Base-by-base conservation (phyloP, 1,140 invertebrate species). In the Hycleus phaleratus region DNA sequence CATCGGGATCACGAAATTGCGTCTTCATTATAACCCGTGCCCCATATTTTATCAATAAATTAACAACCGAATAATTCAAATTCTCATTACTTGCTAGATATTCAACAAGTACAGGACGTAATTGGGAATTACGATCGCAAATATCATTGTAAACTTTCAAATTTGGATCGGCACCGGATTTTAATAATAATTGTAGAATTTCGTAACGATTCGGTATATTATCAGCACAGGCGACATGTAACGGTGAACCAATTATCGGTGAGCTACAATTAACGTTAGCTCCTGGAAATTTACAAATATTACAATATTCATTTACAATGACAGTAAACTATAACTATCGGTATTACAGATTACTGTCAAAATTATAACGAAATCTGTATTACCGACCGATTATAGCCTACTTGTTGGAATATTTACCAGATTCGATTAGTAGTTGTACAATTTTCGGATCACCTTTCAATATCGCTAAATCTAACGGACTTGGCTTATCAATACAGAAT, bases 181-280 rank as follows among this genome's bases (percentile, higher is more conserved):
- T 82, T 54, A 93, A 72, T 39, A 93, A 74, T 75, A 90, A 81
- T 73, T 83, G 58, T 39, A 83, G 73, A 24, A 86, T 85, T 71
- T 85, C 80, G 62, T 82, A 75, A 58, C 85, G 79, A 63, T 91
- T 87, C 1, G 81, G 78, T 48, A 93, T 86, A 56, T 85, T 87
- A 66, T 93, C 90, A 0, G 89, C 87, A 70, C 89, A 90, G 0
- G 89, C 91, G 4, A 94, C 87, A 73, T 94, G 91, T 5, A 95
- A 77, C 0, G 91, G 85, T 0, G 88, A 87, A 5, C 90, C 90
- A 61, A 92, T 89, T 52, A 92, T 86, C 1, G 88, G 87, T 9
- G 88, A 90, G 8, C 84, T 85, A 5, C 86, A 83, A 63, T 93
- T 93, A 2, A 91, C 86, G 64, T 91, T 78, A 1, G 90, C 88